These are phyloP conservation scores for Sylvilagus floridanus DNA, from an alignment of 2,797 vertebrate species.

Conservation along the genomic window DNA sequence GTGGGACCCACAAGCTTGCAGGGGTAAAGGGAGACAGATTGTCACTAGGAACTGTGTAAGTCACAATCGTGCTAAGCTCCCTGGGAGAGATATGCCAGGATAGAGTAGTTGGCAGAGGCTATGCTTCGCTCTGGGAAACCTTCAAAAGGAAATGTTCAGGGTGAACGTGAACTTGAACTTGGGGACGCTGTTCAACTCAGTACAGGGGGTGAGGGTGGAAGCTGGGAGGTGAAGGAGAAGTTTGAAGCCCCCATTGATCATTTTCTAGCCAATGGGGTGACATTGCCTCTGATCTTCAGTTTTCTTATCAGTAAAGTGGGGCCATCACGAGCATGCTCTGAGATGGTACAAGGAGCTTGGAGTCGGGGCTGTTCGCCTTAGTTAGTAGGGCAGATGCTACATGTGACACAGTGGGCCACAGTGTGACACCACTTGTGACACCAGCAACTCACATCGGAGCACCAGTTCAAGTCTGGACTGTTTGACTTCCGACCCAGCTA, in stretches of 20 bases:
- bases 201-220: no score
- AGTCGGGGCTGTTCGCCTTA: neutral
- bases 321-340: neutral
- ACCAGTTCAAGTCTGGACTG: no score
- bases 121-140: neutral
- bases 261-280: neutral
- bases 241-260: neutral
- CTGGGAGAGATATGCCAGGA: no score
- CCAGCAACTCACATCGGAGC: no score
- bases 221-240: neutral
- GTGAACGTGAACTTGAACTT: neutral
- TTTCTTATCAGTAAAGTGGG: neutral
- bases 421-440: no score
- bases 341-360: neutral
- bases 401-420: neutral
- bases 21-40: no score
- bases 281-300: neutral
- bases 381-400: neutral
- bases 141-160: neutral
- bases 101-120: no score
- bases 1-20: no score
- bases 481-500: no score
- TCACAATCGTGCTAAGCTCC: no score
- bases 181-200: neutral
- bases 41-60: no score